A percentile compares a stretch with the other conserved stretches of the same genome.
Conservation (phyloP, 2,113 vertebrate species). For the Halcyon malimbica region DNA sequence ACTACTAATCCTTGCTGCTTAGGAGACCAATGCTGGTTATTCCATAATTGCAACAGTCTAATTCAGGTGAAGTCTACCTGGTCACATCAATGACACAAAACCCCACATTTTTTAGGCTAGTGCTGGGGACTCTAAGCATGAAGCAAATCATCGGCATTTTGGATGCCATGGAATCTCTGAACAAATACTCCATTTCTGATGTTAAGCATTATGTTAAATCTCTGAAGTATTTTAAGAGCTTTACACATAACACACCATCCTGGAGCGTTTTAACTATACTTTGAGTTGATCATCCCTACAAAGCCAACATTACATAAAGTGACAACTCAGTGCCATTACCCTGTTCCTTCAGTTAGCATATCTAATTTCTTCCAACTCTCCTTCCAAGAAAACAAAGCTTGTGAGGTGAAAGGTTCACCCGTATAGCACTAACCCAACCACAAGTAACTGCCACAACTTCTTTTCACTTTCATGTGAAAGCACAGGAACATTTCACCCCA, state of each 20-base stretch:
- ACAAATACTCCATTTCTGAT: neutral
- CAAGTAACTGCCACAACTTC: neutral
- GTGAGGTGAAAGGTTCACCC: neutral
- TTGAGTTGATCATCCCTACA: neutral
- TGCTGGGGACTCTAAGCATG: neutral
- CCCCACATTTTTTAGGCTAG: neutral
- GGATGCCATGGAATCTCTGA: neutral
- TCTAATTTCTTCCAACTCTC: neutral
- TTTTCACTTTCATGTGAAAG: neutral
- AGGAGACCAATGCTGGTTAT: neutral
- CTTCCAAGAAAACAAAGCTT: constrained; percentile 14
- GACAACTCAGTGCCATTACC: neutral
- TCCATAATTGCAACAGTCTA: neutral
- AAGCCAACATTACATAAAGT: neutral
- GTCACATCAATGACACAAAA: neutral
- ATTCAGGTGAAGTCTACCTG: neutral
- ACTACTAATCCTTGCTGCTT: neutral
- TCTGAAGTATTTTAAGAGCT: constrained; percentile 7
- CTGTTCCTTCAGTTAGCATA: neutral
- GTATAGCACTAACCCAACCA: neutral
- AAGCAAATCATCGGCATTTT: neutral
- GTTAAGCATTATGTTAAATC: neutral
- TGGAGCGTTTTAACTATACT: neutral
- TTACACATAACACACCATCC: neutral
- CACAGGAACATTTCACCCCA: neutral